Conservation (phyloP, 2,113 vertebrate species). For the Muntiacus muntjak region DNA sequence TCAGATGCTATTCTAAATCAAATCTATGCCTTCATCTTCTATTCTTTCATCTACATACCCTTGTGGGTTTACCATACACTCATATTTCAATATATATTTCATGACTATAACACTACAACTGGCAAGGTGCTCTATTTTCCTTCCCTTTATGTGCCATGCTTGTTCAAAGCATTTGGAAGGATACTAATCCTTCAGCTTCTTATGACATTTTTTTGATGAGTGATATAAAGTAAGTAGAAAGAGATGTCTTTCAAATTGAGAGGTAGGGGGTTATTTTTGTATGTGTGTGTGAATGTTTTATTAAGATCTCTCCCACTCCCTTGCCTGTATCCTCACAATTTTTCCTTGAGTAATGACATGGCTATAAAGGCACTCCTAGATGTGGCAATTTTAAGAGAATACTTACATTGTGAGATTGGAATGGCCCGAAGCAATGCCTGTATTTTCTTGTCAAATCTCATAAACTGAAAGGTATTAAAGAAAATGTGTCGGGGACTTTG, state of each 20-base stretch:
- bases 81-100: conserved; percentile 24
- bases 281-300: conserved; percentile 42
- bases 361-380: conserved; percentile 63
- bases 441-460: conserved; percentile 73
- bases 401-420: conserved; percentile 62
- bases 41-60: not conserved
- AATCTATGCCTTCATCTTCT: conserved; percentile 3
- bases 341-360: conserved; percentile 60
- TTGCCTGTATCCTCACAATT: conserved; percentile 45
- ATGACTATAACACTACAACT: not conserved
- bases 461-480: conserved; percentile 58
- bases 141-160: not conserved
- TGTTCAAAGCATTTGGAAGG: conserved; percentile 50
- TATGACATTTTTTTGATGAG: conserved; percentile 42
- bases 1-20: conserved; percentile 21
- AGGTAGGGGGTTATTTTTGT: not conserved
- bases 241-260: conserved; percentile 38
- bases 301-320: conserved; percentile 27
- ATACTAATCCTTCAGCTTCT: not conserved
- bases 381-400: conserved; percentile 68
- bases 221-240: not conserved
- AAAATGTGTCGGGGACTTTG: conserved; percentile 63
- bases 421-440: conserved; percentile 69
- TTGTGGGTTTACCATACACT: conserved; percentile 11
- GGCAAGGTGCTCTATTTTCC: not conserved